Percentiles rank a stretch among this genome's conserved stretches.
Conservation (phyloP, 1,140 invertebrate species). For the Apis florea region DNA sequence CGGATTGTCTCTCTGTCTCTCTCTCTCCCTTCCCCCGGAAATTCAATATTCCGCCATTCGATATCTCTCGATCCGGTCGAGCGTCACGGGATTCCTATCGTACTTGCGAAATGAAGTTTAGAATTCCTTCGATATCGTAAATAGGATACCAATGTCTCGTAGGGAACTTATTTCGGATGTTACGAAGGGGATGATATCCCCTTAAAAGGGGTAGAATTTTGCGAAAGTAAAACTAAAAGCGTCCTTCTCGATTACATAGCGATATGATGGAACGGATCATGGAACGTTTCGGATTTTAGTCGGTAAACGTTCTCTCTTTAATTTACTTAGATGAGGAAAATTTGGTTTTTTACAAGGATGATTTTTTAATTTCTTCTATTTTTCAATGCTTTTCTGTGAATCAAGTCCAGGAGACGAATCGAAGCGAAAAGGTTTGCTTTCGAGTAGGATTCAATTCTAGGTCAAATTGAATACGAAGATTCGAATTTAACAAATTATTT, state of each 20-base stretch:
- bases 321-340: too few relatives aligned
- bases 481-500: too few relatives aligned
- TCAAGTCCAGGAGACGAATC: too few relatives aligned
- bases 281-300: neutral
- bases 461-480: too few relatives aligned
- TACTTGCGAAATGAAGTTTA: constrained; percentile 52
- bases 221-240: neutral
- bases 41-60: constrained; percentile 60
- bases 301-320: too few relatives aligned
- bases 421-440: too few relatives aligned
- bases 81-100: constrained; percentile 42
- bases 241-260: neutral
- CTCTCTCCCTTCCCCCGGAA: constrained; percentile 45
- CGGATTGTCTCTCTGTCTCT: constrained; percentile 36
- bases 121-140: constrained; percentile 42
- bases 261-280: neutral
- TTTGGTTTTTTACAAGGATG: neutral
- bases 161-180: constrained; percentile 31
- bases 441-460: too few relatives aligned
- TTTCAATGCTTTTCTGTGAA: too few relatives aligned
- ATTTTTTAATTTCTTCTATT: too few relatives aligned
- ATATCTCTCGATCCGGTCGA: constrained; percentile 48
- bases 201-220: neutral
- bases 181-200: neutral
- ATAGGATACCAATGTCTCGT: constrained; percentile 21